Conservation (phyloP, 1,140 invertebrate species). For the Nylanderia fulva region DNA sequence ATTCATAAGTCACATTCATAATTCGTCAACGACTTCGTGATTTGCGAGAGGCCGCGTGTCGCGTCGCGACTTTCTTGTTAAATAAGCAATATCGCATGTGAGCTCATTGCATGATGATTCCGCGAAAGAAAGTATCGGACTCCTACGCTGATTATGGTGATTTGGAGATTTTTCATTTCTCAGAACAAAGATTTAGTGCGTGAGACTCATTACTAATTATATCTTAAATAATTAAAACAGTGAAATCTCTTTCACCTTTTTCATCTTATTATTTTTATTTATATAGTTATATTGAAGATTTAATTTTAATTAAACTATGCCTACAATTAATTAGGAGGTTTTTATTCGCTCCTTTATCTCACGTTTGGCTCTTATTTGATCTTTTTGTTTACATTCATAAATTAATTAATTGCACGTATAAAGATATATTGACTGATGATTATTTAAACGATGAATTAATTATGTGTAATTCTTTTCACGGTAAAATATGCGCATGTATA, state of each 20-base stretch:
- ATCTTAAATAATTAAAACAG: background rate
- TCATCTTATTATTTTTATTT: too few species aligned
- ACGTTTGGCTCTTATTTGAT: background rate
- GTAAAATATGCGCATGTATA: background rate
- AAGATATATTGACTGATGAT: background rate
- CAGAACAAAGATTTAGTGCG: background rate
- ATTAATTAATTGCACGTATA: background rate
- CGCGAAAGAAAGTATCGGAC: background rate
- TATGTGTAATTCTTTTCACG: background rate
- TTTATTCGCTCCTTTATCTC: too few species aligned
- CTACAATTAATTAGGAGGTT: too few species aligned
- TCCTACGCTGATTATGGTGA: background rate
- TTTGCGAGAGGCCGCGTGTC: background rate
- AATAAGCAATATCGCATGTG: background rate
- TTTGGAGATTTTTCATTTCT: constrained; percentile 1
- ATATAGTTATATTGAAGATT: too few species aligned
- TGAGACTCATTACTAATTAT: background rate
- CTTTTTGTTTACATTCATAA: too few species aligned
- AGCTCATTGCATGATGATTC: background rate
- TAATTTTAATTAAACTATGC: too few species aligned
- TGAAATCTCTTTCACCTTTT: too few species aligned
- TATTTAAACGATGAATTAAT: background rate
- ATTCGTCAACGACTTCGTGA: constrained; percentile 22
- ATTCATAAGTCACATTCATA: constrained; percentile 55
- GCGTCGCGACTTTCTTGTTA: constrained; percentile 5